Evolutionary conservation across 2,888 invertebrate genomes (phyloP), one percentile per base, ranked within the genome.

Genomic region (Calliopum simillimum): DNA sequence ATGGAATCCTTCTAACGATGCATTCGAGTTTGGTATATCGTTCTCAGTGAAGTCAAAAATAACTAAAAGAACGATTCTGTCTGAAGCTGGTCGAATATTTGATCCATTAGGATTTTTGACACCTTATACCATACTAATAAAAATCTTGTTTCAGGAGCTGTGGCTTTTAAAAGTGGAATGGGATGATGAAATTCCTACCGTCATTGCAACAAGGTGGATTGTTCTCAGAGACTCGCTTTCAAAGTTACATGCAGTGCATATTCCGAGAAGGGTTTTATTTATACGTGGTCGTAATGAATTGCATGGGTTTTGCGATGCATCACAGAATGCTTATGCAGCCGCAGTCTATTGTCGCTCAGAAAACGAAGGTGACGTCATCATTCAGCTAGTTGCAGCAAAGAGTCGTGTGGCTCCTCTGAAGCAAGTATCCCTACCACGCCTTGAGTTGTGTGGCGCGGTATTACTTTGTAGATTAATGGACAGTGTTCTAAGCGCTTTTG

Each of bases 121-220:
- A 21, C 76, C 77, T 1, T 49, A 49, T 4, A 73, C 74, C 5
- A 73, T 76, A n/a, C 55, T 73, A 11, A 72, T 73, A 11, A 78
- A 79, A 72, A 70, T 77, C 11, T 21, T 78, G 13, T 71, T 79
- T 19, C 78, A 78, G 59, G 71, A 75, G 64, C 61, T 77, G 5
- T 78, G 79, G 79, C 16, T 74, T 33, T 49, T n/a, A 5, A 75
- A 78, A 67, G 8, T 76, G 1, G 72, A 61, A 12, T 79, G 78
- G 76, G 77, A 79, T 46, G 76, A 76, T 51, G 13, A 21, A 53
- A 11, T 66, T 19, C 59, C 70, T 6, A 13, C 14, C n/a, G 5
- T 13, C 6, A 43, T 71, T 46, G 8, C 49, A 4, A 13, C 12
- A 12, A 44, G 51, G 3, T 71, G 71, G 67, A 3, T 44, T 16